Evolutionary conservation across 2,888 invertebrate species (phyloP).

Genomic region (Rotaria socialis): DNA sequence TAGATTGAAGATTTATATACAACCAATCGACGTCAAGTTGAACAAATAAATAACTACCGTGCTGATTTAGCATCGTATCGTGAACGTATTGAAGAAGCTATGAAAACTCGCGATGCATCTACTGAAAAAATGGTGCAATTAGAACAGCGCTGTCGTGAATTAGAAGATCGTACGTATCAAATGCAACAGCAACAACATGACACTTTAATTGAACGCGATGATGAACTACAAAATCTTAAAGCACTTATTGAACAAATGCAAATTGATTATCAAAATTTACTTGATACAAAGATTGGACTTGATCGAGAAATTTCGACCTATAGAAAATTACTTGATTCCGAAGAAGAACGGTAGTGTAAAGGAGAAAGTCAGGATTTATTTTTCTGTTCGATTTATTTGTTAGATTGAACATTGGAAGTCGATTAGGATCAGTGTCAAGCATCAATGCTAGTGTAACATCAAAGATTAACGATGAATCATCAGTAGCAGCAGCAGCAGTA

Average conservation of each 20-base stretch:
- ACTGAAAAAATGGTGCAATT: constrained; percentile 6
- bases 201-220: constrained; percentile 70
- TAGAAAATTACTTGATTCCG: constrained; percentile 77
- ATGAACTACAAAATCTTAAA: constrained; percentile 66
- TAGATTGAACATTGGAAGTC: background rate
- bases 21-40: background rate
- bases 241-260: constrained; percentile 75
- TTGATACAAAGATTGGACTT: constrained; percentile 89
- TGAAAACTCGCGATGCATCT: background rate
- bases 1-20: background rate
- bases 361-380: background rate
- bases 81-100: background rate
- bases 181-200: constrained; percentile 66
- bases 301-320: constrained; percentile 87
- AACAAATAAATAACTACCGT: background rate
- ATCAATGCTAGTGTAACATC: background rate
- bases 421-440: background rate
- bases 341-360: constrained; percentile 65
- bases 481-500: background rate
- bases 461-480: background rate
- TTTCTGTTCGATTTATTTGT: background rate
- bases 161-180: background rate
- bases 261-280: constrained; percentile 88
- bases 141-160: constrained; percentile 7
- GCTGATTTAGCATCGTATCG: background rate